Percentiles rank a stretch among this genome's conserved stretches.
Evolutionary conservation across 2,797 vertebrate species (phyloP).

Genomic region (Gambelia wislizenii): DNA sequence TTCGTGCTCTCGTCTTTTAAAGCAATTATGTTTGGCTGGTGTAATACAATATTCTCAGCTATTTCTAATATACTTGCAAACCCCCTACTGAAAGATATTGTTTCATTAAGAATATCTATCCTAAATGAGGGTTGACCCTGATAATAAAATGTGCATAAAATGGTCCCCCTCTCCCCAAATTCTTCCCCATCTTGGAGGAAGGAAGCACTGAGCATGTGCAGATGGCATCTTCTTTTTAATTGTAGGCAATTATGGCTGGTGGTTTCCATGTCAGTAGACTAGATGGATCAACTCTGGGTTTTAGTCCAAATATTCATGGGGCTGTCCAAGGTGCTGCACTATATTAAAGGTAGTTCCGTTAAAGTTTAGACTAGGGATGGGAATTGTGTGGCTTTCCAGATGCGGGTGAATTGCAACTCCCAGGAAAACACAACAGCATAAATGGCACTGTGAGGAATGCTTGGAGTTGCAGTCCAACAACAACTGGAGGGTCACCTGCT

Average conservation of each 20-base stretch:
- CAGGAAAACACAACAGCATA: not conserved
- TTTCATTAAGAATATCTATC: constrained; percentile 33
- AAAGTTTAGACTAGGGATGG: not conserved
- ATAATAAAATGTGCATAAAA: not conserved
- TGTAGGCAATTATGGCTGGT: no score
- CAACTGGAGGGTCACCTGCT: no score
- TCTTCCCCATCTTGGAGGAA: not conserved
- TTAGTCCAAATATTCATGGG: no score
- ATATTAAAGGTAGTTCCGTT: not conserved
- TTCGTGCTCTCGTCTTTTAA: constrained; percentile 56
- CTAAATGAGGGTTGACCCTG: not conserved
- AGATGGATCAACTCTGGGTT: no score
- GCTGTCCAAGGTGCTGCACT: no score
- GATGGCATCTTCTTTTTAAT: no score
- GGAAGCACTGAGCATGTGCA: not conserved
- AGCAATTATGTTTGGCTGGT: constrained; percentile 44
- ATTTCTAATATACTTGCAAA: constrained; percentile 21
- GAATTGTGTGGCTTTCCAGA: not conserved
- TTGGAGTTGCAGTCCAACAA: not conserved
- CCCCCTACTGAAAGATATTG: not conserved
- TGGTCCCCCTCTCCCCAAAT: not conserved
- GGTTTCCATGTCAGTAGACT: no score
- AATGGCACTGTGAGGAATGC: not conserved
- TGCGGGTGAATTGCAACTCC: not conserved
- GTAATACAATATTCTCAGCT: constrained; percentile 38